Evolutionary conservation across 1,140 invertebrate genomes (phyloP), one percentile per base, ranked within the genome.

Genomic region (Bombus sylvicola): DNA sequence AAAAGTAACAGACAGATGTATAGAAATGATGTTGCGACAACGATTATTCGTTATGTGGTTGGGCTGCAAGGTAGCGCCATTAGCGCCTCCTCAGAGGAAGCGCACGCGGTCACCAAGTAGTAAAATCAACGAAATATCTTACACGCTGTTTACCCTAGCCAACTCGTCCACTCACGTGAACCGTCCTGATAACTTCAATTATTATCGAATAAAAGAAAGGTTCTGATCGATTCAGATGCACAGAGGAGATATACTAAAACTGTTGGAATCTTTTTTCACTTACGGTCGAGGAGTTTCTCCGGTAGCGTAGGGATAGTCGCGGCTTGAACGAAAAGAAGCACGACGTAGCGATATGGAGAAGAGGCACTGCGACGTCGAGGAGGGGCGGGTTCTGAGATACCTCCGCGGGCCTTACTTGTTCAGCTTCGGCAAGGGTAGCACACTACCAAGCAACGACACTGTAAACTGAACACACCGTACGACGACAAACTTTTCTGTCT

Each of bases 341-440:
- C 82, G 85, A 87, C 85, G 89, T 89, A 89, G 88, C 85, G 88
- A 83, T 89, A 83, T 77, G 92, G 91, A 92, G 88, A 92, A 92
- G 92, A 93, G 92, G 92, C 92, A 93, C 92, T 92, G 92, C 92
- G 88, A 84, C 87, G 88, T 89, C 81, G 82, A 83, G 88, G 86
- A 86, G 91, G 90, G 89, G 89, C 89, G 90, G 92, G 90, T 90
- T 91, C 89, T 91, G 87, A 87, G 80, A 89, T 91, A 90, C 88
- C 88, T 91, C 90, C 89, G 90, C 91, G 89, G 90, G 85, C 85
- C 88, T 92, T 91, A 77, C 90, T 91, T 80, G 53, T 80, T 89
- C 87, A 78, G 68, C 81, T 43, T 85, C 82, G 81, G 73, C 66
- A 81, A 81, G 78, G 85, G 41, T 89, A 90, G 81, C 85, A 87